These are phyloP conservation scores for Uromys caudimaculatus DNA, from an alignment of 2,797 vertebrate genomes.

Conservation along the genomic window DNA sequence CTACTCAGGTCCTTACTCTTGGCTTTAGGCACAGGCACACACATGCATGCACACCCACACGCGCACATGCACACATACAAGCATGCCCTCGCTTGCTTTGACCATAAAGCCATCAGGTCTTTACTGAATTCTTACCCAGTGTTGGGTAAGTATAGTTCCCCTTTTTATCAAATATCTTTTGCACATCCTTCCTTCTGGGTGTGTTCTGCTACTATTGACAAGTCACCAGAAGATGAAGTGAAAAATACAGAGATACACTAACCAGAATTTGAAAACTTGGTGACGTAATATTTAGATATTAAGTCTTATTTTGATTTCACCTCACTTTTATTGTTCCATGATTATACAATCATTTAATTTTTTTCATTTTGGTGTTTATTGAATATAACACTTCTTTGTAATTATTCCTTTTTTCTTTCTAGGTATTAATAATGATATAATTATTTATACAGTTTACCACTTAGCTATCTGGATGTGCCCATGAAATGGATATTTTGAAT, in stretches of 20 bases:
- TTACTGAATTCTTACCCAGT: not conserved
- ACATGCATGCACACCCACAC: accelerated
- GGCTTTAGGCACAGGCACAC: not conserved
- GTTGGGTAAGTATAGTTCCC: not conserved
- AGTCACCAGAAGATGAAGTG: not conserved
- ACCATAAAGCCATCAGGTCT: not conserved
- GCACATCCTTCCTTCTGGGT: not conserved
- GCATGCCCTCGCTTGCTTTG: not conserved
- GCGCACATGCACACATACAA: not conserved
- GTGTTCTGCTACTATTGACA: not conserved
- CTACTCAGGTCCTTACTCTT: not conserved
- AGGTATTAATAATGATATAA: not conserved
- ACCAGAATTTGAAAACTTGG: constrained; percentile 30
- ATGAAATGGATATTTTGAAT: not conserved
- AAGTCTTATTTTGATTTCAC: constrained; percentile 6
- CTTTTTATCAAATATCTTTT: not conserved
- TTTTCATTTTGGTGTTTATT: constrained; percentile 38
- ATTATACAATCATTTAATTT: not conserved
- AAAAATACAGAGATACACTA: not conserved
- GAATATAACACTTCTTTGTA: not conserved
- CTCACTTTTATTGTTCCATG: not conserved
- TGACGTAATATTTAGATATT: constrained; percentile 7
- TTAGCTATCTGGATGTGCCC: constrained; percentile 17
- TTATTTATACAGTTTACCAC: constrained; percentile 23
- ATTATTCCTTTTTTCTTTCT: constrained; percentile 14